Evolutionary conservation across 2,113 vertebrate species (phyloP), one percentile per base, ranked within the genome.

Genomic region (Odontesthes bonariensis): DNA sequence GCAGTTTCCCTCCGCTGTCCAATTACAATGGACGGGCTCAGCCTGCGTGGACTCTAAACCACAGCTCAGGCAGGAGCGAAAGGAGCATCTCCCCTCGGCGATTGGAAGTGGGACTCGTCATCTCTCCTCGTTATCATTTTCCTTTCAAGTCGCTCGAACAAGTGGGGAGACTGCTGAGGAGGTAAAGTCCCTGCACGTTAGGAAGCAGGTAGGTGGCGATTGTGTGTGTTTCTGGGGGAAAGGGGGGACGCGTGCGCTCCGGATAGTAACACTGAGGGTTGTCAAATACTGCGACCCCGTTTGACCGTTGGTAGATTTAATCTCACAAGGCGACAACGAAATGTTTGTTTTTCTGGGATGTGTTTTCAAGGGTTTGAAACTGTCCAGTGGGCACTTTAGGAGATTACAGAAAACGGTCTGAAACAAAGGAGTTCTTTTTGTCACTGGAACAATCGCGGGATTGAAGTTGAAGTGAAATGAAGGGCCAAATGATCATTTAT

Each of bases 201-300:
- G 47, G 40, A 80, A 67, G 68, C 73, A 81, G 90, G 90, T 92
- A 88, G 49, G 87, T 82, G 40, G 13, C 75, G 46, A 49, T 52
- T 82, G 40, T 65, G 27, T 27, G 27, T 27, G 44, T 46, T 53
- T 57, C 49, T 3, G 22, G 23, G 1, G n/a, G 20, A 2, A 19
- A 8, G 3, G 22, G 20, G 61, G 40, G 54, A 7, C 23, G 73
- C 20, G 47, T 32, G 73, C 51, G 76, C 40, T 1, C 46, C 59
- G 78, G 81, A 81, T 63, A 73, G 75, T 79, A 16, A 31, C 31
- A 55, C 31, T 8, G 16, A 51, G 44, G 31, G 3, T 38, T 33
- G 8, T 40, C 31, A 62, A 5, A 60, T 69, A 71, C 69, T 22
- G 31, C 17, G 54, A 69, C 42, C 44, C 19, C n/a, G 5, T 44